phyloP scores from a whole-genome alignment of 2,113 vertebrate genomes.

The Psophia crepitans region DNA sequence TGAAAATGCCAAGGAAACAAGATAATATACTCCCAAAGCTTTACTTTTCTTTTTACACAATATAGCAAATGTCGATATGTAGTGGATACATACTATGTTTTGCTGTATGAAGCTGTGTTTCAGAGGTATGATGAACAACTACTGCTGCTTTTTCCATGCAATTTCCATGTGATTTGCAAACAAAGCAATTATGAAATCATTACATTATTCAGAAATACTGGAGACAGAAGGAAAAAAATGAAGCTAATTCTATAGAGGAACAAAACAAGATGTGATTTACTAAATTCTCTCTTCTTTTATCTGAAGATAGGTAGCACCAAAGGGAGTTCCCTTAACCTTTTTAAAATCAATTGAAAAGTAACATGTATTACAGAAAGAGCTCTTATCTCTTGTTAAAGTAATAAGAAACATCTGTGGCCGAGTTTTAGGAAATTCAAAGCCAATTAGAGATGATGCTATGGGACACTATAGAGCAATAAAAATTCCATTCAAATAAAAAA shows the following conservation, averaged over 20 bases:
- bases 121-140: background rate
- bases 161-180: background rate
- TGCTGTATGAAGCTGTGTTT: background rate
- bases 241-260: background rate
- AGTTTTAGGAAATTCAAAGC: background rate
- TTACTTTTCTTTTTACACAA: background rate
- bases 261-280: background rate
- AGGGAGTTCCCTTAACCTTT: background rate
- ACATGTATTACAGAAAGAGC: background rate
- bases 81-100: background rate
- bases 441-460: background rate
- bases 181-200: background rate
- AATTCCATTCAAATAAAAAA: background rate
- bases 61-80: background rate
- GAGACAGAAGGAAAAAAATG: background rate
- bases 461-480: background rate
- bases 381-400: background rate
- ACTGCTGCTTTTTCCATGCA: background rate
- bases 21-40: background rate
- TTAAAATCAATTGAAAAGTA: background rate
- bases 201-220: background rate
- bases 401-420: background rate
- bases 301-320: background rate
- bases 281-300: background rate
- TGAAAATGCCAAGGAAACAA: background rate